Evolutionary conservation across 2,797 vertebrate species (phyloP).

Genomic region (Tokudaia tokunoshimensis): DNA sequence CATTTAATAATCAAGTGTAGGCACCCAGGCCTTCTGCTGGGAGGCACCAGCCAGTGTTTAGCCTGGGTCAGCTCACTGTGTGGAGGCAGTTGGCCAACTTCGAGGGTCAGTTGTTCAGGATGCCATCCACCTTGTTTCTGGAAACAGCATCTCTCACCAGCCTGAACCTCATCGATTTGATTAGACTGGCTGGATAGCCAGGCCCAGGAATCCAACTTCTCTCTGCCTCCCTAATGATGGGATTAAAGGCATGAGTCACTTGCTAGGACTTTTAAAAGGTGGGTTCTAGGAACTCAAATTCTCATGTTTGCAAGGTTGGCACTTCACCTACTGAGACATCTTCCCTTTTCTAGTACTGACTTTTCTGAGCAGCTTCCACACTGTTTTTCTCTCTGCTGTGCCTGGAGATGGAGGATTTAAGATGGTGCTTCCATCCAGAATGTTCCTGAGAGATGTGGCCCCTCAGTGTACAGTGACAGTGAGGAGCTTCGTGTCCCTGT

Average conservation of each 20-base stretch:
- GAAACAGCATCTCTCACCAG: neutral
- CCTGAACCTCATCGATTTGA: neutral
- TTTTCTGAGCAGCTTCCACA: rapidly evolving
- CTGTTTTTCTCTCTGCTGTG: rapidly evolving
- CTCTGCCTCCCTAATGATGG: neutral
- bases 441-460: neutral
- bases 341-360: rapidly evolving
- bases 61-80: neutral
- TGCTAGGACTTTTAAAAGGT: neutral
- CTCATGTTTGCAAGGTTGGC: neutral
- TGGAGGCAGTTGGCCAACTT: neutral
- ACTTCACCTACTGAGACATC: neutral
- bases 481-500: neutral
- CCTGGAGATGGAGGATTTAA: neutral
- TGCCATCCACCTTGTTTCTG: neutral
- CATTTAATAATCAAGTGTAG: neutral
- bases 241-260: neutral
- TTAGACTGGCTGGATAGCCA: neutral
- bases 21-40: neutral
- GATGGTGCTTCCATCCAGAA: neutral
- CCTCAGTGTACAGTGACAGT: no score
- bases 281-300: neutral
- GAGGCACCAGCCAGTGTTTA: neutral
- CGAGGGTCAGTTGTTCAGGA: neutral
- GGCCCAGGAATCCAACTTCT: no score